A percentile compares a stretch with the other conserved stretches of the same genome.
These are phyloP conservation scores for Hydropsyche tenuis DNA, from an alignment of 1,140 invertebrate genomes.

Conservation along the genomic window DNA sequence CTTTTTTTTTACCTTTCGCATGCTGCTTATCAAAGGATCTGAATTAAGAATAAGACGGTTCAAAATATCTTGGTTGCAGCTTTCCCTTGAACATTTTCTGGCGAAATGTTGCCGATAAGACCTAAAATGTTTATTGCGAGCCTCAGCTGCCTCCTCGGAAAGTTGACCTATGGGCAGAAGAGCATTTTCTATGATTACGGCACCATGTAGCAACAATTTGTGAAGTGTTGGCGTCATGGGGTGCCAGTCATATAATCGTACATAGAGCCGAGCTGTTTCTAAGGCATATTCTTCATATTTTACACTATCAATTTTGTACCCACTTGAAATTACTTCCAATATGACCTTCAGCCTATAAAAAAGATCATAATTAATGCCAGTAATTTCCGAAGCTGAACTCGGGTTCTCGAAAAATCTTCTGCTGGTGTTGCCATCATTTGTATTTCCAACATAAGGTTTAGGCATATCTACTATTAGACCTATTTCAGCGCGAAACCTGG, in stretches of 20 bases:
- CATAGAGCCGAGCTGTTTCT: slow-evolving; percentile 47
- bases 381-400: background rate
- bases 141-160: slow-evolving; percentile 49
- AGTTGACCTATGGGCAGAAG: slow-evolving; percentile 52
- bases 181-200: slow-evolving; percentile 49
- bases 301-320: no score
- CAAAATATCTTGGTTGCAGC: slow-evolving; percentile 47
- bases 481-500: slow-evolving; percentile 10
- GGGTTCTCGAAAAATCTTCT: slow-evolving; percentile 45
- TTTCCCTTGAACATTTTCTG: slow-evolving; percentile 50
- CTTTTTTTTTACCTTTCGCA: background rate
- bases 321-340: no score
- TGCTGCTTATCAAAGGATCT: background rate
- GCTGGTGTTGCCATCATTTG: slow-evolving; percentile 49
- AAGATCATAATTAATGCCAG: background rate
- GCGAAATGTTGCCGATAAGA: slow-evolving; percentile 48
- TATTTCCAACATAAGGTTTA: slow-evolving; percentile 45
- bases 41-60: slow-evolving; percentile 34
- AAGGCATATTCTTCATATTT: no score
- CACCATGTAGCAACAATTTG: slow-evolving; percentile 54
- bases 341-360: no score
- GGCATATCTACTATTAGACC: slow-evolving; percentile 43
- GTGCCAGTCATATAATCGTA: slow-evolving; percentile 52
- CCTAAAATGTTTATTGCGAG: slow-evolving; percentile 52
- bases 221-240: slow-evolving; percentile 54